Evolutionary conservation across 2,113 vertebrate genomes (phyloP).

Genomic region (Oreocharis arfaki): DNA sequence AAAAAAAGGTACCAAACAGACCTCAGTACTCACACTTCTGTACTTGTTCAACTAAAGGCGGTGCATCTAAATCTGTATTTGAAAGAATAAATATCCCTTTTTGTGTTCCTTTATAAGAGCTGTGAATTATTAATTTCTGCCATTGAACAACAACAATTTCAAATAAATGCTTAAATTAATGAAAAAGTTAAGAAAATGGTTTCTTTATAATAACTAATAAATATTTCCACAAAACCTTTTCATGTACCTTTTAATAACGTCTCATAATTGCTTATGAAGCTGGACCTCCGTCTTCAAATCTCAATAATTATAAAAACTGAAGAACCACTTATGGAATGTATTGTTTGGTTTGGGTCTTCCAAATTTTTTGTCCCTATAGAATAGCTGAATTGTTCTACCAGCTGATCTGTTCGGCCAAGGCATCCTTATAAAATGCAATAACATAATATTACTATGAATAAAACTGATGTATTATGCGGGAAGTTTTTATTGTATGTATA

Average conservation of each 20-base stretch:
- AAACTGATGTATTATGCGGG: neutral
- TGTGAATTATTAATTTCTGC: conserved; percentile 68
- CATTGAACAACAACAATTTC: conserved; percentile 61
- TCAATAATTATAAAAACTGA: neutral
- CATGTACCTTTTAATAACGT: neutral
- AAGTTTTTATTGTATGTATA: neutral
- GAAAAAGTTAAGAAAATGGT: conserved; percentile 1
- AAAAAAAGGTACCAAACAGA: neutral
- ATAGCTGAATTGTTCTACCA: neutral
- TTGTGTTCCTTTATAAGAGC: conserved; percentile 53
- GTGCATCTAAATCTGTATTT: conserved; percentile 49
- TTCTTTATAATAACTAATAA: conserved; percentile 64
- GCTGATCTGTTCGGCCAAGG: neutral
- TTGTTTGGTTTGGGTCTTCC: neutral
- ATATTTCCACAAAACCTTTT: conserved; percentile 55
- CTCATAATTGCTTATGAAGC: neutral
- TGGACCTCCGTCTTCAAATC: neutral
- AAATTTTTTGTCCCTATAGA: neutral
- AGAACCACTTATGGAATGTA: neutral
- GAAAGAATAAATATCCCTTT: conserved; percentile 51
- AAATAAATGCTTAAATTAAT: conserved; percentile 66
- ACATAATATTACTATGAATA: neutral
- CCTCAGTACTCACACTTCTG: conserved; percentile 1
- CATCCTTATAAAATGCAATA: neutral
- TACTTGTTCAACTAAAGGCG: conserved; percentile 16